Conservation (phyloP, 2,797 vertebrate species). For the Perodicticus potto region DNA sequence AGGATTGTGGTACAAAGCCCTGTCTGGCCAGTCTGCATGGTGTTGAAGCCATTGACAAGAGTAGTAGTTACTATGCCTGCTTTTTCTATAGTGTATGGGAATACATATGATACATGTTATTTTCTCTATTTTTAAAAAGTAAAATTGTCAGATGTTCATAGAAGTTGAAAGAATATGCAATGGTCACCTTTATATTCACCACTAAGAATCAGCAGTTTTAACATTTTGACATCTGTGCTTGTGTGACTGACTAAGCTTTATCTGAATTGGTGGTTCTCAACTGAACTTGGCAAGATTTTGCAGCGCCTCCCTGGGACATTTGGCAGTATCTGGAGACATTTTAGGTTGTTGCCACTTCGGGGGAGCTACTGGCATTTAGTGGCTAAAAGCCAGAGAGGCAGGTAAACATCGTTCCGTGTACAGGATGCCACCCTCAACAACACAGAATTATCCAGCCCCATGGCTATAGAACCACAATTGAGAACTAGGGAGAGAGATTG, state of each 20-base stretch:
- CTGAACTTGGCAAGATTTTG: not conserved
- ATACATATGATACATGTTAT: not conserved
- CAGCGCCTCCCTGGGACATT: not conserved
- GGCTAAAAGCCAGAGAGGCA: not conserved
- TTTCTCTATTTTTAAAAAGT: not conserved
- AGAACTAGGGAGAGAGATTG: not conserved
- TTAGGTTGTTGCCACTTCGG: not conserved
- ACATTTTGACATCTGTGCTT: not conserved
- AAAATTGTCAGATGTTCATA: not conserved
- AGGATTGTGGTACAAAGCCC: not conserved
- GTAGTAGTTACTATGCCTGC: not conserved
- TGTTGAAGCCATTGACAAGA: not conserved
- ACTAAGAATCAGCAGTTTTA: not conserved
- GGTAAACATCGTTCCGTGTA: not conserved
- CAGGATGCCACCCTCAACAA: not conserved
- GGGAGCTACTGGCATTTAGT: not conserved
- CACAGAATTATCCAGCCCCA: not conserved
- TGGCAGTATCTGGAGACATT: not conserved
- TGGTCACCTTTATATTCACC: not conserved
- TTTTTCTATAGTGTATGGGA: slow-evolving; percentile 6
- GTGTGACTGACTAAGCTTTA: not conserved
- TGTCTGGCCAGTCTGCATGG: not conserved
- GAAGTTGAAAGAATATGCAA: slow-evolving; percentile 1
- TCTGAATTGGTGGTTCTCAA: not conserved
- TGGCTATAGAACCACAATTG: not conserved